Evolutionary conservation across 2,888 invertebrate species (phyloP), one percentile per base, ranked within the genome.

Genomic region (Pycnomerus fuliginosus): DNA sequence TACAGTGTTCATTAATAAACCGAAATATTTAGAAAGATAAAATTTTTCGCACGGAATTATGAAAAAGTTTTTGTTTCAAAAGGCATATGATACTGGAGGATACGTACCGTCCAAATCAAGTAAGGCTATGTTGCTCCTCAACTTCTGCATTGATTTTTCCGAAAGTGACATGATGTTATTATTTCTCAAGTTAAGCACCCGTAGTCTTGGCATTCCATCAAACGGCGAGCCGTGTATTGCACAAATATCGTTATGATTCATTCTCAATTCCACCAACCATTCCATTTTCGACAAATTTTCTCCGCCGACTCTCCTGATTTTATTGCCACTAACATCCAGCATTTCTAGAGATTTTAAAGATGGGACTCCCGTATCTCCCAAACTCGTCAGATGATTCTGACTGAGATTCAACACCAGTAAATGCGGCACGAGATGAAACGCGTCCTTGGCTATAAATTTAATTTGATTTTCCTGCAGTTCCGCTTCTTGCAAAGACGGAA

Each of bases 181-280:
- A 62, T 87, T 84, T 35, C 83, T 77, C 61, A 92, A 68, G 17
- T 87, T 88, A 13, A 92, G 75, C 12, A 90, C 84, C 55, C 90
- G 81, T n/a, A 92, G 67, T 42, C 90, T 78, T 1, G 89, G 85
- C 90, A 92, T 90, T 15, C 80, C 83, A 64, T 88, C 84, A 68
- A 92, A 91, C 1, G 90, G 88, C 16, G 84, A 80, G 2, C 87
- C 89, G 59, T 84, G 82, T 35, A 92, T 84, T 31, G 81, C 79
- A 65, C 92, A 92, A 58, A 92, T 84, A 47, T 80, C 76, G 72
- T 92, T 92, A 69, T 87, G 84, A 66, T 91, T 90, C 74, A 92
- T 78, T 76, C 87, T 86, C 3, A 93, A 70, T 67, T 92, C 91
- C 1, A 92, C 88, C 37, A 93, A 74, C 85, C 91, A 90, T 65